Evolutionary conservation across 2,888 invertebrate species (phyloP), one percentile per base, ranked within the genome.

Genomic region (Netelia melanura): DNA sequence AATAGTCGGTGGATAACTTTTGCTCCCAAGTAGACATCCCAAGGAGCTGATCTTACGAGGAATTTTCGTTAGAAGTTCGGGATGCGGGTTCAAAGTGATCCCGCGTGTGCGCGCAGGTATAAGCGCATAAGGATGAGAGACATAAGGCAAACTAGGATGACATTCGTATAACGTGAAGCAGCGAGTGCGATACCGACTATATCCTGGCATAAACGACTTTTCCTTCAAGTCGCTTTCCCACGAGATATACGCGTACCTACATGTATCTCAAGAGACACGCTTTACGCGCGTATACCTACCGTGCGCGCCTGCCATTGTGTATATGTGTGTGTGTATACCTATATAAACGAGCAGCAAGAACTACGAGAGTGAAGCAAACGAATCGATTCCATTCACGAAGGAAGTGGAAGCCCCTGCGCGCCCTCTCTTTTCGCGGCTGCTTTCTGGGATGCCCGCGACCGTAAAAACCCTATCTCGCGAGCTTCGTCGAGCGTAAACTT

Each of bases 401-500:
- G 64, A 81, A 82, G 76, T 64, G 64, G 25, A 6, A 81, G 61
- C 61, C 43, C 61, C 56, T 11, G 54, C 44, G 70, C 56, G 61
- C 74, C 70, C 75, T 74, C 84, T 82, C 38, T 38, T 38, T 38
- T 38, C 81, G 72, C 68, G 52, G 77, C 54, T 76, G 23, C 52
- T 71, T 71, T 25, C 81, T 56, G 61, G 68, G 68, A 17, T 74
- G 70, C 74, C 21, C 81, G 82, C 65, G 65, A 83, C 87, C 85
- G 85, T 89, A 89, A 89, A 89, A 89, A 88, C 87, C 80, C 88
- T 87, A 89, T 89, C 87, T 88, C 84, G 87, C 85, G 83, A 87
- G 87, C 82, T 87, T 87, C 88, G 81, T 75, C 82, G 89, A 90
- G 87, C 89, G 87, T 88, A 90, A 90, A 89, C 87, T 89, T 87